Evolutionary conservation across 2,113 vertebrate genomes (phyloP), one percentile per base, ranked within the genome.

Genomic region (Scytalopus superciliaris): DNA sequence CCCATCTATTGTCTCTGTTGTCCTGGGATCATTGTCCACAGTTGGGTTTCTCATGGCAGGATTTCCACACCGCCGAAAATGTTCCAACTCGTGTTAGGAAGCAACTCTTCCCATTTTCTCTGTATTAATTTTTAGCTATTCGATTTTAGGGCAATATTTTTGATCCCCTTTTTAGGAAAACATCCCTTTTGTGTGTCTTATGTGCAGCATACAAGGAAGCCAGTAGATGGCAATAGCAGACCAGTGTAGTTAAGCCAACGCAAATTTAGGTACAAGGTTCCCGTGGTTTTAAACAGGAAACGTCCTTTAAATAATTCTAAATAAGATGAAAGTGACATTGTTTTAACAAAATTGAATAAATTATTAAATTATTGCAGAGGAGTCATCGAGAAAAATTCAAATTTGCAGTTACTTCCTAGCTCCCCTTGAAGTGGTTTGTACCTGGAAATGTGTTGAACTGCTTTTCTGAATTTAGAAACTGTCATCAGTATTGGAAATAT

Each of bases 181-280:
- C 53, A 7, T 69, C 49, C 52, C 64, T 84, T 68, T 55, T 78
- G 57, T 93, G 72, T 80, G 14, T 94, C 89, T 87, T 35, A 40
- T 39, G 35, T 93, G 94, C 67, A 79, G 25, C 90, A 55, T 73
- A 73, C 33, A 53, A 62, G 40, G 55, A 47, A n/a, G 44, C 97
- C 98, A 98, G 94, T 95, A 98, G 98, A 93, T 98, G 98, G 98
- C 98, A 98, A 84, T 95, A 98, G 94, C 28, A 97, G 97, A 95
- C 97, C 94, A 87, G 19, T 23, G 52, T 73, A 96, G 88, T 72
- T 79, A 68, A 92, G 72, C 73, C 47, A 62, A 72, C 31, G 63
- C 47, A 68, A 28, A 19, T 73, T 57, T 59, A 57, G 30, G 35
- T 39, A 15, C 17, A 60, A 64, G 45, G 77, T 74, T 87, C 63